Evolutionary conservation across 1,140 invertebrate genomes (phyloP), one percentile per base, ranked within the genome.

Genomic region (Megalonaias nervosa): DNA sequence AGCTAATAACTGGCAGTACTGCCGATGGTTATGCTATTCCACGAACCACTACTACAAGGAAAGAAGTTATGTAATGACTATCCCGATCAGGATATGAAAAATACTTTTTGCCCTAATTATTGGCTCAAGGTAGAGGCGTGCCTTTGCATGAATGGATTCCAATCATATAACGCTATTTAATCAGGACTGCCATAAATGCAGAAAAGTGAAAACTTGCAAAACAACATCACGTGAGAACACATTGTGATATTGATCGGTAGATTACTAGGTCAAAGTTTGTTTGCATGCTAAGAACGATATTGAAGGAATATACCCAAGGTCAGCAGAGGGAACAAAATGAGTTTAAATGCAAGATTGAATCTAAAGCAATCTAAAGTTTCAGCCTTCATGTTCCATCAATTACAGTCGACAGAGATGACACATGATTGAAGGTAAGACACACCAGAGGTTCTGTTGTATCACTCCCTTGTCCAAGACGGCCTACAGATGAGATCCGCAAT

Each of bases 401-500:
- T 14, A 72, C 71, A 5, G 21, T 64, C 1, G 61, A 72, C 5
- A 26, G 31, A 64, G 19, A 31, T 62, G 71, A 64, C n/a, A 2
- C 9, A 4, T 64, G 31, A n/a, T 55, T 21, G 12, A 72, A 72
- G 16, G 17, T 72, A 15, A n/a, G 23, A n/a, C 16, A 19, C 16
- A 55, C 71, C 13, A 64, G 56, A 48, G 71, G 65, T 26, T 64
- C 62, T 19, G 71, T 72, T 2, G 26, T 72, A 2, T 59, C 71
- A 19, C 60, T 72, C 15, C 71, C 71, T 62, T 64, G 62, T 72
- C 71, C 71, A 14, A 57, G 71, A 38, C 65, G 71, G 71, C 71
- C 71, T 38, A 13, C 14, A 3, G 71, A 72, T 21, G 71, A 59
- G 9, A 17, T 48, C n/a, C n/a, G n/a, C n/a, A n/a, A n/a, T n/a